phyloP scores from a whole-genome alignment of 2,113 vertebrate genomes.

The Rissa tridactyla region DNA sequence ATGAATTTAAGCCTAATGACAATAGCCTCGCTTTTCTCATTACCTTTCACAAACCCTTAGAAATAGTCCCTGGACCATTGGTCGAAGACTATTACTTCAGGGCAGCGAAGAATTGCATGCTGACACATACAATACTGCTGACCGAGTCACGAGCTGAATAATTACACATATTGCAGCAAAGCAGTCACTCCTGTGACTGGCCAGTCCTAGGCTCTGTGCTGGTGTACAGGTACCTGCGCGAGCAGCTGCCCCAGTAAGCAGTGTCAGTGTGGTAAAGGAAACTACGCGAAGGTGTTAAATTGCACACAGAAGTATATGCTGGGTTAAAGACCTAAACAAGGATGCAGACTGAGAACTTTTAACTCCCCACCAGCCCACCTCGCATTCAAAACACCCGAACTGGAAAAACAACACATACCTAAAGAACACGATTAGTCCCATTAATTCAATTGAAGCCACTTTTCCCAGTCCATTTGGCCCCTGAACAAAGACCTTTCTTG shows the following conservation, averaged over 20 bases:
- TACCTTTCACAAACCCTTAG: constrained; percentile 5
- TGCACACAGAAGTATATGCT: not conserved
- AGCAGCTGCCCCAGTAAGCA: not conserved
- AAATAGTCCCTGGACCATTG: not conserved
- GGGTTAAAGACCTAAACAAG: not conserved
- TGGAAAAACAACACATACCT: not conserved
- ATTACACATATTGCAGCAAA: not conserved
- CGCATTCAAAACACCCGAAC: not conserved
- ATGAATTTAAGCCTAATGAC: constrained; percentile 49
- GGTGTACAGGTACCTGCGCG: not conserved
- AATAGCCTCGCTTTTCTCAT: constrained; percentile 6
- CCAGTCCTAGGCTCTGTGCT: not conserved
- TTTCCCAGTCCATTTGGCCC: not conserved
- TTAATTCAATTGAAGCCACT: not conserved
- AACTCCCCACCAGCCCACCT: not conserved
- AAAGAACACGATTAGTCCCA: accelerated
- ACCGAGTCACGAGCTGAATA: not conserved
- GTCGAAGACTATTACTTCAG: constrained; percentile 25
- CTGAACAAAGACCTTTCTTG: not conserved
- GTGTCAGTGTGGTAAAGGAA: not conserved
- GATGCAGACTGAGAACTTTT: not conserved
- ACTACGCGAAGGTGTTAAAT: not conserved
- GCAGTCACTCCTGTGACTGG: not conserved
- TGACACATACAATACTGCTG: constrained; percentile 16
- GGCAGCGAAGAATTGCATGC: not conserved